Base-by-base conservation (phyloP, 2,888 invertebrate genomes). In the Baronia brevicornis region DNA sequence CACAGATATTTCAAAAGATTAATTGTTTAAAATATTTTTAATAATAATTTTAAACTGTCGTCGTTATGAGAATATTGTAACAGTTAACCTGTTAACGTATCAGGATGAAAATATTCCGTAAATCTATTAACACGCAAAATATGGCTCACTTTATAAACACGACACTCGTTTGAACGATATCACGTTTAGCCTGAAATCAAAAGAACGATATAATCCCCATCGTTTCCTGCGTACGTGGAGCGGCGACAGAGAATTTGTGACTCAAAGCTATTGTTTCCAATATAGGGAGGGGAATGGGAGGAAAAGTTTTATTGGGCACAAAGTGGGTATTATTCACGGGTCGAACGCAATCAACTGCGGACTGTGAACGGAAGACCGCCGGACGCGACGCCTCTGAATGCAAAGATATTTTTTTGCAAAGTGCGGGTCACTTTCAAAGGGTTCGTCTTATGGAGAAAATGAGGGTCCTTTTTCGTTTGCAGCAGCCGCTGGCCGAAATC, bases 251-350 rank as follows among this genome's bases (percentile, higher is more conserved):
- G 64, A 75, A 75, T 75, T 77, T 72, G 72, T 63, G 65, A 74
- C 65, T 71, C 75, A 73, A 73, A 78, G 73, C 67, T 63, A 77
- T 80, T 82, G 79, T 82, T 80, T 82, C 74, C 79, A 78, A 80
- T 77, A 75, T 73, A 70, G 50, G 41, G 49, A 70, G 50, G 27
- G 58, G 29, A 14, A 58, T 64, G 59, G 63, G 64, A 61, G 66
- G 77, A 64, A 70, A 77, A 78, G 65, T 80, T 80, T 79, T 80
- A 80, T 80, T 73, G 72, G 66, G 74, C 70, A 72, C 78, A 77
- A 80, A 80, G 82, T 80, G 74, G 70, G 72, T 69, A 77, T 82
- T 75, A 79, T 77, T 79, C 74, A 74, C 63, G 68, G 68, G 59
- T 60, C 60, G 66, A 58, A 67, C 65, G 72, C 71, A 73, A 75